Percentiles rank a stretch among this genome's conserved stretches.
These are phyloP conservation scores for Mercenaria mercenaria DNA, from an alignment of 1,140 invertebrate species.

Conservation along the genomic window DNA sequence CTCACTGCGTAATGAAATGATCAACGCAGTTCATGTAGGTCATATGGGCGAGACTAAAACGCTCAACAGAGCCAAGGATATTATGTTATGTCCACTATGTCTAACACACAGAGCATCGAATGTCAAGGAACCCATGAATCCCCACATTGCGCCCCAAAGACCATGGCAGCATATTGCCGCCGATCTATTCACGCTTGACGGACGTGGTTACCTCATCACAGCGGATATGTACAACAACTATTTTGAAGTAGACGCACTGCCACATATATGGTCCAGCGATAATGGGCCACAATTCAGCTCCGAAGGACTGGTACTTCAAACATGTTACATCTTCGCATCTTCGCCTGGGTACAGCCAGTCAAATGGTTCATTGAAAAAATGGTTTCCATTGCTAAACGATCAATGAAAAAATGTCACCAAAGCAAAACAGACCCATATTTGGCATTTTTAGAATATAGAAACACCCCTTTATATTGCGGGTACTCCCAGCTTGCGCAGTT, in stretches of 20 bases:
- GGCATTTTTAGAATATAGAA: too few relatives aligned
- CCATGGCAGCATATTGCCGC: constrained; percentile 71
- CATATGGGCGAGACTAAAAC: constrained; percentile 66
- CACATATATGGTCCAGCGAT: constrained; percentile 38
- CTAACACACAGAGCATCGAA: too few relatives aligned
- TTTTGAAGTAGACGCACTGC: constrained; percentile 65
- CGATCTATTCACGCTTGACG: constrained; percentile 72
- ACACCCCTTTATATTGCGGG: constrained; percentile 48
- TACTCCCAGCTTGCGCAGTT: constrained; percentile 13
- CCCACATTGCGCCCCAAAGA: not conserved
- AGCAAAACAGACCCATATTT: too few relatives aligned
- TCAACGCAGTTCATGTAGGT: too few relatives aligned
- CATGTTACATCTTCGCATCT: too few relatives aligned
- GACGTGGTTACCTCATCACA: constrained; percentile 64
- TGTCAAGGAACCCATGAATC: not conserved
- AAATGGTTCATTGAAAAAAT: too few relatives aligned
- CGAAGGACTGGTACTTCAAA: too few relatives aligned
- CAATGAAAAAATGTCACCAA: too few relatives aligned
- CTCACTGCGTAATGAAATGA: too few relatives aligned
- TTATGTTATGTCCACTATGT: constrained; percentile 68
- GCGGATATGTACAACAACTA: constrained; percentile 69
- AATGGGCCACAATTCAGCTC: too few relatives aligned
- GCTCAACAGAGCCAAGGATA: constrained; percentile 65
- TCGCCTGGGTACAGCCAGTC: too few relatives aligned
- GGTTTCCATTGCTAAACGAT: too few relatives aligned